Base-by-base conservation (phyloP, 2,113 vertebrate species). In the Clarias macrocephalus region DNA sequence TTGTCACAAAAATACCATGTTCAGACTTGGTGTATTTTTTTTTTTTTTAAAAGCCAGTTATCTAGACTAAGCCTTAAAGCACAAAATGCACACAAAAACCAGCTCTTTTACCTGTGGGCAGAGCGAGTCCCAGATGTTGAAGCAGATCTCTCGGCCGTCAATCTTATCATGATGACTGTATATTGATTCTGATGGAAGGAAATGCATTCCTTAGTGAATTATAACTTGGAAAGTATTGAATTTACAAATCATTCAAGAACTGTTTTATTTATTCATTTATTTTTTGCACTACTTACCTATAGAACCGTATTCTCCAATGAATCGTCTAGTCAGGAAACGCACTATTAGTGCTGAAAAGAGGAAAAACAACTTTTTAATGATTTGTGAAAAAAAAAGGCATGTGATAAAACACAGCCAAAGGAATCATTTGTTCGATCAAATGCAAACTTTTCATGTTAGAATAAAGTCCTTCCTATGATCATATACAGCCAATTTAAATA, bases 251-350 rank as follows among this genome's bases (percentile, higher is more conserved):
- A 0, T 6, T 62, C 1, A 62, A 62, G 42, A 15, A 54, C n/a
- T n/a, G n/a, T n/a, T n/a, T n/a, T 52, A 25, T 5, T 42, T 7
- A 42, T 42, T 48, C 1, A 7, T 8, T 48, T 48, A 6, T 7
- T 48, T n/a, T 12, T 62, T 30, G 11, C 66, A 3, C 28, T 48
- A 16, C 82, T 95, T 91, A 96, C 96, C 95, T 88, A 96, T 95
- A 65, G 96, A 94, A 66, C 96, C 95, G 0, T 96, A 96, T 84
- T 96, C 96, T 57, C 96, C 96, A 0, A 96, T 96, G 88, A 96
- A 96, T 33, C 96, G 93, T 76, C 95, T 91, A 9, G 96, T 96
- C 59, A 96, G 93, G 89, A 96, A 96, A 33, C 96, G 95, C 60
- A 96, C 96, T 0, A 94, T 96, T 57, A 96, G 91, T 80, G 96